Percentiles rank a stretch among this genome's conserved stretches.
Conservation (phyloP, 2,888 invertebrate genomes). For the Eubasilissa splendida region DNA sequence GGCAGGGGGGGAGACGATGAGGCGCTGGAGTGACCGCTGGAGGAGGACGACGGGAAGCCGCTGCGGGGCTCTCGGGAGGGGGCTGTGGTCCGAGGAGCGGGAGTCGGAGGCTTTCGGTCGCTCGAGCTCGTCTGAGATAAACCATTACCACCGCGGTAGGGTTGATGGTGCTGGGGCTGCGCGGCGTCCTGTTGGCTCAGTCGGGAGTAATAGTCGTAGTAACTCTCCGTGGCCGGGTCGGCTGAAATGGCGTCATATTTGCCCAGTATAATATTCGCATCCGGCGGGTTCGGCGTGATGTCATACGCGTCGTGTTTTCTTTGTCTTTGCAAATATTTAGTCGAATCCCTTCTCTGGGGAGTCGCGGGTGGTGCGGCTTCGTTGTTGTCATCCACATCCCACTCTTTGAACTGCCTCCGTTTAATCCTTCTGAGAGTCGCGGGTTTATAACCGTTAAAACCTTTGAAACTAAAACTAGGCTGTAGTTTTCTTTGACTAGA, state of each 20-base stretch:
- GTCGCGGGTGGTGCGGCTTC: constrained; percentile 65
- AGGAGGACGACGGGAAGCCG: constrained; percentile 35
- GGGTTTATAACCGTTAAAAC: constrained; percentile 76
- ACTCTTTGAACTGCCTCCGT: constrained; percentile 73
- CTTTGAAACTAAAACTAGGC: constrained; percentile 74
- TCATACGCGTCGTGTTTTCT: constrained; percentile 68
- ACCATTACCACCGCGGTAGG: constrained; percentile 61
- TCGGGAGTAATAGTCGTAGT: constrained; percentile 72
- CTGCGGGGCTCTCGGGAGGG: constrained; percentile 17
- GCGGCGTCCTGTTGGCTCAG: constrained; percentile 70
- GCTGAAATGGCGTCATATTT: constrained; percentile 65
- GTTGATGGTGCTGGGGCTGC: constrained; percentile 61
- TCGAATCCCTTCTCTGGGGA: constrained; percentile 70
- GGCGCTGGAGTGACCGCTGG: constrained; percentile 46
- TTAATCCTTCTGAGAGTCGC: constrained; percentile 74
- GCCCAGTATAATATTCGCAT: constrained; percentile 63
- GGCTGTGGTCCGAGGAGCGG: constrained; percentile 51
- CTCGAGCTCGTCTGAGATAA: constrained; percentile 56
- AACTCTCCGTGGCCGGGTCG: constrained; percentile 70
- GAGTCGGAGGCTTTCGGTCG: constrained; percentile 62
- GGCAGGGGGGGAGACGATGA: constrained; percentile 39
- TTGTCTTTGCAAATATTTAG: constrained; percentile 72
- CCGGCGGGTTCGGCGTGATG: constrained; percentile 68
- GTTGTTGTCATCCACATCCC: constrained; percentile 69
- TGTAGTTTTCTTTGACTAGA: constrained; percentile 69